Percentiles rank a stretch among this genome's conserved stretches.
These are phyloP conservation scores for Noctua pronuba DNA, from an alignment of 2,888 invertebrate genomes.

Conservation along the genomic window DNA sequence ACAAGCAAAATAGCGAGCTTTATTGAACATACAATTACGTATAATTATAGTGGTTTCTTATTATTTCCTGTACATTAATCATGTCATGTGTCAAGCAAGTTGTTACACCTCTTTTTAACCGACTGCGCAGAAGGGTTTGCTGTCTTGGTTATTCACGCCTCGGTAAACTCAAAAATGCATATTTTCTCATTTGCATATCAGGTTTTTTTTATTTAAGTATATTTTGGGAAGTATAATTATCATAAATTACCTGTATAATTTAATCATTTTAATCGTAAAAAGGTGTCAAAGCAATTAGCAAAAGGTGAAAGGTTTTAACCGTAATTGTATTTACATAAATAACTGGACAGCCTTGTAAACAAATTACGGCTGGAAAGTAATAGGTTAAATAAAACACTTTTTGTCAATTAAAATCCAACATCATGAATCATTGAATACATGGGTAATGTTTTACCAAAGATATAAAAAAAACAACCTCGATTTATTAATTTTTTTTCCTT, in stretches of 20 bases:
- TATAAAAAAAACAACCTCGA: not conserved
- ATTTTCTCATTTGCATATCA: constrained; percentile 1
- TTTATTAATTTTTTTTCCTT: not conserved
- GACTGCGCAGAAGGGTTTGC: constrained; percentile 2
- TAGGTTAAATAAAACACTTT: not conserved
- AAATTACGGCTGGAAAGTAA: not conserved
- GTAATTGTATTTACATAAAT: constrained; percentile 24
- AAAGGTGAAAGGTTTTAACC: constrained; percentile 36
- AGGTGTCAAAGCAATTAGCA: constrained; percentile 43
- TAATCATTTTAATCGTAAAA: constrained; percentile 3
- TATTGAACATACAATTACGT: constrained; percentile 55
- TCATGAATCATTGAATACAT: constrained; percentile 13
- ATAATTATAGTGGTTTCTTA: constrained; percentile 58
- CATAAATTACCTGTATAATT: constrained; percentile 5
- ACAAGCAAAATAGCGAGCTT: constrained; percentile 57
- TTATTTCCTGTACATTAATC: constrained; percentile 61
- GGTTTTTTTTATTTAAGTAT: not conserved
- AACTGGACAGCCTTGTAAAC: constrained; percentile 27
- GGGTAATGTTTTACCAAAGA: constrained; percentile 2
- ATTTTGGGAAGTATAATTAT: constrained; percentile 27
- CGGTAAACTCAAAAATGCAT: constrained; percentile 29
- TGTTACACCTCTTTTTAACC: constrained; percentile 45
- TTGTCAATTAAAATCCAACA: not conserved
- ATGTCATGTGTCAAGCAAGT: constrained; percentile 50
- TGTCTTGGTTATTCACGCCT: constrained; percentile 26